These are phyloP conservation scores for Blennius ocellaris DNA, from an alignment of 2,113 vertebrate species.

Conservation along the genomic window DNA sequence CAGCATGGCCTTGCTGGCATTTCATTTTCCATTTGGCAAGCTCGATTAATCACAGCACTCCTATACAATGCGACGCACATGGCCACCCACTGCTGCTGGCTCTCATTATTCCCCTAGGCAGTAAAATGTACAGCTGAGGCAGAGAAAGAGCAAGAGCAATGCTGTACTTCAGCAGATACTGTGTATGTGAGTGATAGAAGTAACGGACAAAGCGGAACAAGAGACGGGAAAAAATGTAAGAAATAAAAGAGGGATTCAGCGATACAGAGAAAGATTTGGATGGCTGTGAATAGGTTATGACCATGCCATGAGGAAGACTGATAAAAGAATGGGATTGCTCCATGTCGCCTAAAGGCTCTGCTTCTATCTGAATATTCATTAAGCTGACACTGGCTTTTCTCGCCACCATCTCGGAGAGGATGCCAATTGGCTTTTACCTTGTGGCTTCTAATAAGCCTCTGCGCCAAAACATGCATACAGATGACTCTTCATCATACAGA, in stretches of 20 bases:
- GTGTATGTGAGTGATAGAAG: constrained; percentile 20
- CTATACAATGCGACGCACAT: constrained; percentile 70
- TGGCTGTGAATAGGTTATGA: constrained; percentile 44
- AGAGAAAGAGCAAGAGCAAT: constrained; percentile 22
- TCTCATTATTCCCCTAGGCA: constrained; percentile 66
- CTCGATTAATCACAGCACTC: constrained; percentile 80
- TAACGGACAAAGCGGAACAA: constrained; percentile 6
- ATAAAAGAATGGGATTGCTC: constrained; percentile 70
- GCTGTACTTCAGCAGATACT: background rate
- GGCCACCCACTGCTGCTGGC: constrained; percentile 59
- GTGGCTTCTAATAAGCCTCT: constrained; percentile 66
- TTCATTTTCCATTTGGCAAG: constrained; percentile 81
- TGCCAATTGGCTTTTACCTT: constrained; percentile 74
- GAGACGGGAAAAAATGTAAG: constrained; percentile 7
- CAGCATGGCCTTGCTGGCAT: constrained; percentile 66
- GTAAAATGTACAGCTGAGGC: constrained; percentile 61
- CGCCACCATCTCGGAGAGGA: constrained; percentile 62
- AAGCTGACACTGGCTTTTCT: constrained; percentile 69
- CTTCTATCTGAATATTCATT: constrained; percentile 77
- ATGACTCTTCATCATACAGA: constrained; percentile 25
- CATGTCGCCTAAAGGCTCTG: constrained; percentile 69
- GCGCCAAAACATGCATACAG: constrained; percentile 60
- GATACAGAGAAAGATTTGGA: constrained; percentile 48
- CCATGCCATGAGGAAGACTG: constrained; percentile 54
- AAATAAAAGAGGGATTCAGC: constrained; percentile 11